Base-by-base conservation (phyloP, 2,888 invertebrate genomes). In the Megaustenia siamemsis region DNA sequence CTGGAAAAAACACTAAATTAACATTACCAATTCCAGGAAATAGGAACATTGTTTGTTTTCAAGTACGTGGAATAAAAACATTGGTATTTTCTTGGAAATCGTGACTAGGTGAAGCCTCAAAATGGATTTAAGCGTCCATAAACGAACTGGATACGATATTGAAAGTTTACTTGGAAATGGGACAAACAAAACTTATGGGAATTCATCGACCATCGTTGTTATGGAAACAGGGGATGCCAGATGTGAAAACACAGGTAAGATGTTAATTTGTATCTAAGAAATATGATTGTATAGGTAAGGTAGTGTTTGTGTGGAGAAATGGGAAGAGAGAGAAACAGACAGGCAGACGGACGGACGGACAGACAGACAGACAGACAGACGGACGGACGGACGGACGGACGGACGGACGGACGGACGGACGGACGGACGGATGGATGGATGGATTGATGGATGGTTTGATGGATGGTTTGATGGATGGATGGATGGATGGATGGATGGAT, bases 121-220 rank as follows among this genome's bases (percentile, higher is more conserved):
- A 45, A 87, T 88, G 87, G 88, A 88, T 84, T 76, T 88, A 49
- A 87, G 86, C 6, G 78, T 88, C 60, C 84, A 87, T 71, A 88
- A 87, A 81, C 82, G 86, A 75, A 86, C 86, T 4, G 77, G 87
- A 18, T 88, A 87, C 68, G 87, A 87, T 76, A 88, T 88, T 32
- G 88, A 87, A 43, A 88, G 87, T 63, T 77, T 88, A 38, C 66
- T 88, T 32, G 86, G 85, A 24, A 79, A 81, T 28, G 56, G 66
- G 10, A 40, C 63, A 32, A 77, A 32, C 4, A 69, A 32, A 18
- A 12, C 73, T 18, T 10, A n/a, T 2, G 18, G 45, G 40, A 32
- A 63, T 5, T 28, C 18, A 43, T 28, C 24, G 3, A 32, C 18
- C 28, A 8, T 8, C 0, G 63, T n/a, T 21, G 78, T n/a, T 45